Conservation (phyloP, 2,797 vertebrate species). For the Manis crassicaudata region DNA sequence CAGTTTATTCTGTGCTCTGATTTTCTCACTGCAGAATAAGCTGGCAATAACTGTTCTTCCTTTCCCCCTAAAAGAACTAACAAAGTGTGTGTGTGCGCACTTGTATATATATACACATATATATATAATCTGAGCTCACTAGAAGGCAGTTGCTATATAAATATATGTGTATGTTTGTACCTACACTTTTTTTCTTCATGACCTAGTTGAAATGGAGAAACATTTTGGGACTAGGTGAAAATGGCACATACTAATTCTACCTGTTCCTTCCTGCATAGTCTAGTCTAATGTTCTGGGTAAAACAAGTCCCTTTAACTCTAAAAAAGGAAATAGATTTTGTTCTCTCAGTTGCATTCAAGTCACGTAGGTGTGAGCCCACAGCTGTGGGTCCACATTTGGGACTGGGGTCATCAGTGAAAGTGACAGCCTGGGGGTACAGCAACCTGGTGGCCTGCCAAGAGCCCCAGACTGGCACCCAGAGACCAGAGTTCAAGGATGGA, state of each 20-base stretch:
- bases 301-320: neutral
- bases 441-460: neutral
- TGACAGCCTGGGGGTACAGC: neutral
- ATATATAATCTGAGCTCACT: neutral
- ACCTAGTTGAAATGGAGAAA: slow-evolving; percentile 64
- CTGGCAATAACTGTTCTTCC: neutral
- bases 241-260: slow-evolving; percentile 44
- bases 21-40: slow-evolving; percentile 47
- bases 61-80: neutral
- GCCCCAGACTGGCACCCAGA: neutral
- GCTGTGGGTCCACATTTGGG: neutral
- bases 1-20: neutral
- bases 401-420: neutral
- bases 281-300: neutral
- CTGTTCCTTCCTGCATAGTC: neutral
- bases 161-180: slow-evolving; percentile 47
- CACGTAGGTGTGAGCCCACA: neutral
- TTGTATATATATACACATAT: neutral
- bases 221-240: slow-evolving; percentile 54
- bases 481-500: neutral
- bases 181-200: slow-evolving; percentile 69
- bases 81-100: neutral
- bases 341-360: neutral
- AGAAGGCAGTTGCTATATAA: slow-evolving; percentile 53
- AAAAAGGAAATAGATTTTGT: neutral